phyloP scores from a whole-genome alignment of 2,797 vertebrate species.

The Coreius guichenoti region DNA sequence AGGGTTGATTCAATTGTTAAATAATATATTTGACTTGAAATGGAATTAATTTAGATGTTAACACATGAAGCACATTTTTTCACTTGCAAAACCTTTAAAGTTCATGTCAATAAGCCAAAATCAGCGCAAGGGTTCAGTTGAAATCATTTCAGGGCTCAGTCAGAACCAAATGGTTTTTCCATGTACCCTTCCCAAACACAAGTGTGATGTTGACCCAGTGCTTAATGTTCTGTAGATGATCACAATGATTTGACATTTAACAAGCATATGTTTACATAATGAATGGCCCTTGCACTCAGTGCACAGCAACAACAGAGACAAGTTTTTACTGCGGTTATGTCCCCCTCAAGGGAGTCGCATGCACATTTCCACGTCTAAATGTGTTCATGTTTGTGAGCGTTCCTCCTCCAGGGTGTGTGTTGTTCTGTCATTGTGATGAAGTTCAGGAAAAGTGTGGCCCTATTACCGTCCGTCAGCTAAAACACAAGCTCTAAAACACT shows the following conservation, averaged over 20 bases:
- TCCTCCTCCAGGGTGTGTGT: slow-evolving; percentile 13
- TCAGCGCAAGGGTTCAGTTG: neutral
- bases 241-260: slow-evolving; percentile 47
- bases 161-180: neutral
- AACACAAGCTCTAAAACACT: slow-evolving; percentile 18
- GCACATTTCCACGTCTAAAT: neutral
- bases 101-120: neutral
- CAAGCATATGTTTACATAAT: slow-evolving; percentile 43
- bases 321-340: neutral
- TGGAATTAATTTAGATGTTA: neutral
- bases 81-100: neutral
- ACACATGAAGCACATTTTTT: neutral
- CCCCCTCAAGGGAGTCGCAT: slow-evolving; percentile 7
- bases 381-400: slow-evolving; percentile 12
- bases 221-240: slow-evolving; percentile 18
- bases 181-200: neutral
- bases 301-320: neutral
- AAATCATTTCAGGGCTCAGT: neutral
- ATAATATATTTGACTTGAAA: neutral
- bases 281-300: neutral
- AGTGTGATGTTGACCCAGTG: slow-evolving; percentile 28
- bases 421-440: slow-evolving; percentile 12
- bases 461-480: neutral
- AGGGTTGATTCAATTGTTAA: neutral
- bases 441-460: neutral